Conservation (phyloP, 2,113 vertebrate genomes). For the Syrrhaptes paradoxus region DNA sequence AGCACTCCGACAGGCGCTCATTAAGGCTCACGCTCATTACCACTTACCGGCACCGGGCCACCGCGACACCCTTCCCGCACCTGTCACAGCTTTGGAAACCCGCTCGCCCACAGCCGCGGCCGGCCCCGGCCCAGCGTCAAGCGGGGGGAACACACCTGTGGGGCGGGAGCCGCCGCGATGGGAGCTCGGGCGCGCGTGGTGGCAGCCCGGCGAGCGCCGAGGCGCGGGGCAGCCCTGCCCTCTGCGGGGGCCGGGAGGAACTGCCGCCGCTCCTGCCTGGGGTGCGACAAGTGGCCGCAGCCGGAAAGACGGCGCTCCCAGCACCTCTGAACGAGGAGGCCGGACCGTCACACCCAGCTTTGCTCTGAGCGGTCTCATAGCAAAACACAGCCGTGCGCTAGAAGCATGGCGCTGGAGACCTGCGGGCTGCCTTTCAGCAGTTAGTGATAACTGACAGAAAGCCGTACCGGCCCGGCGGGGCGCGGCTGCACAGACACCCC, state of each 20-base stretch:
- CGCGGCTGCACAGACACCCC: background rate
- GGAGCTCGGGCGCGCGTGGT: background rate
- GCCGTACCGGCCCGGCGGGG: background rate
- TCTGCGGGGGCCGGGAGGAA: constrained; percentile 68
- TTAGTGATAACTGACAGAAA: background rate
- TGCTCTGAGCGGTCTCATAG: background rate
- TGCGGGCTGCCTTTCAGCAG: background rate
- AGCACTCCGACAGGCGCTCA: rapidly evolving
- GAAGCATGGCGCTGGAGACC: background rate
- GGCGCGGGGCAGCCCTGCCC: constrained; percentile 51
- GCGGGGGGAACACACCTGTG: background rate
- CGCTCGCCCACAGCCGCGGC: background rate
- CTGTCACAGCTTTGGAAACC: rapidly evolving
- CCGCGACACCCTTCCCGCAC: background rate
- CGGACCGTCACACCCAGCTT: too few species aligned
- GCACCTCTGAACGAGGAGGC: background rate
- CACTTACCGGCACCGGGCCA: background rate
- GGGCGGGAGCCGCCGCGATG: background rate
- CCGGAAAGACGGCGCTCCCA: rapidly evolving
- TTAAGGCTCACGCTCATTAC: background rate
- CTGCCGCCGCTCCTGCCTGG: too few species aligned
- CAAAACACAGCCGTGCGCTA: background rate
- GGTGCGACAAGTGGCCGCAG: rapidly evolving
- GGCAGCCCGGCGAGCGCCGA: background rate
- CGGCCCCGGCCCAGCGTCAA: background rate